Evolutionary conservation across 2,888 invertebrate species (phyloP).

Genomic region (Hermaeophaga mercurialis): DNA sequence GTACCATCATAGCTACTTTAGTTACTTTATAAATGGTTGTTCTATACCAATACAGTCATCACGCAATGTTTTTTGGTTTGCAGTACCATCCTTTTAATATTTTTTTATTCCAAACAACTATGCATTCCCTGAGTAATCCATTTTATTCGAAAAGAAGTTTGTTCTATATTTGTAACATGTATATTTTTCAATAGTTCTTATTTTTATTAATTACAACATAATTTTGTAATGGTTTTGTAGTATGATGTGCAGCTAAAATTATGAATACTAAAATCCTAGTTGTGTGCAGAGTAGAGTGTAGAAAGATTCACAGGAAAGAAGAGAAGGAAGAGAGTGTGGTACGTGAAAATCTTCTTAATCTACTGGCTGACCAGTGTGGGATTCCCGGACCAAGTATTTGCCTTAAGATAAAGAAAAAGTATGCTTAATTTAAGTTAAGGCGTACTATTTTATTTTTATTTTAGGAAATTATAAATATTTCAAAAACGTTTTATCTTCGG

Average conservation of each 20-base stretch:
- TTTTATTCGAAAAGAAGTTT: too few relatives aligned
- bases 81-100: too few relatives aligned
- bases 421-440: conserved; percentile 43
- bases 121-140: too few relatives aligned
- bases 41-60: too few relatives aligned
- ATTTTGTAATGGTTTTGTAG: conserved; percentile 1
- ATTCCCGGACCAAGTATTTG: conserved; percentile 53
- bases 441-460: conserved; percentile 52
- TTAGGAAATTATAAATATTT: neutral
- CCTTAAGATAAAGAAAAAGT: conserved; percentile 53
- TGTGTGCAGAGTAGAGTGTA: conserved; percentile 19
- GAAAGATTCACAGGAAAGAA: conserved; percentile 23
- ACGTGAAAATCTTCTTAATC: conserved; percentile 38
- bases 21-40: too few relatives aligned
- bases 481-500: too few relatives aligned
- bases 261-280: neutral
- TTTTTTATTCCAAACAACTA: too few relatives aligned
- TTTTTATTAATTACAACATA: too few relatives aligned
- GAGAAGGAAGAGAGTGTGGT: conserved; percentile 21
- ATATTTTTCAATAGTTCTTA: too few relatives aligned
- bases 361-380: conserved; percentile 50
- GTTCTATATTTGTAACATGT: too few relatives aligned
- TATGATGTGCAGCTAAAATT: neutral
- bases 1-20: too few relatives aligned
- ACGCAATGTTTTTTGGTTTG: too few relatives aligned